Base-by-base conservation (phyloP, 2,888 invertebrate species). In the Petrophora chlorosata region DNA sequence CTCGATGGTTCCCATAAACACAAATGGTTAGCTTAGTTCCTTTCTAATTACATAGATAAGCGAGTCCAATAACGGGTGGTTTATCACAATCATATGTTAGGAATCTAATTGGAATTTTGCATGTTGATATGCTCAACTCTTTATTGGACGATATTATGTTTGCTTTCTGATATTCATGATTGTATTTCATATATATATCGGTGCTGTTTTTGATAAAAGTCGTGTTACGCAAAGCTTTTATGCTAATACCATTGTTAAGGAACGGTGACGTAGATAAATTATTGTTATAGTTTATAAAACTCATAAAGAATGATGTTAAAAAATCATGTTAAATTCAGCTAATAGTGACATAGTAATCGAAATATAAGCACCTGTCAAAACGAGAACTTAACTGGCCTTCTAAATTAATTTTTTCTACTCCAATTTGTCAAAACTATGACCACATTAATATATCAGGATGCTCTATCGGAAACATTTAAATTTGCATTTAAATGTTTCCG, bases 91-190 rank as follows among this genome's bases (percentile, higher is more conserved):
- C 82, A 77, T 87, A 74, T 82, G 86, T 87, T 85, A 78, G 72
- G 85, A 88, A 86, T 90, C 86, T 90, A 90, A 90, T 89, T 89
- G 88, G 87, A 85, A 87, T 88, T 89, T 89, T 75, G 85, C 89
- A 87, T 89, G 86, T 86, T 82, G 82, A 87, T 89, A 86, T 86
- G 83, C 77, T 80, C 73, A 71, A 86, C 84, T 88, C 83, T 84
- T 84, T 85, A 88, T 86, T 86, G 78, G 80, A 82, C 81, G 87
- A 83, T 89, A 88, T 89, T 87, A 77, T 89, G 87, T 89, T 88
- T 87, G 77, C 82, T 82, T 83, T 82, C 60, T 59, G 87, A 89
- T 89, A 89, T 82, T 85, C 73, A 80, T 81, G 80, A 80, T 80
- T 82, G 82, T 85, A 79, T 79, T 85, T 79, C 78, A 79, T 77